phyloP scores from a whole-genome alignment of 2,113 vertebrate genomes.

The Hipposideros armiger region DNA sequence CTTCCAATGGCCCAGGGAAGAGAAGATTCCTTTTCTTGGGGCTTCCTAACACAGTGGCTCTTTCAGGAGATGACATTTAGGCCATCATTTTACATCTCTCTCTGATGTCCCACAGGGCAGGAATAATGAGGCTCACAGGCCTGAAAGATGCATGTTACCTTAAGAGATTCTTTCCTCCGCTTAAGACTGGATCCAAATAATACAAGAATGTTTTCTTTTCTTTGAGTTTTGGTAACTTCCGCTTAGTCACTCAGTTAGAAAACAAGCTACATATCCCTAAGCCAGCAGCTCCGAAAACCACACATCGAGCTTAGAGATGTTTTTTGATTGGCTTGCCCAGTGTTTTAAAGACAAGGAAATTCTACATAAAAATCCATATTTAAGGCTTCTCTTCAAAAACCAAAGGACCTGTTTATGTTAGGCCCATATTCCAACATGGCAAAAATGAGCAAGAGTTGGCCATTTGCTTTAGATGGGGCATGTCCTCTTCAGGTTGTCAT shows the following conservation, averaged over 20 bases:
- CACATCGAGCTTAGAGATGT: background rate
- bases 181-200: background rate
- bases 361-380: background rate
- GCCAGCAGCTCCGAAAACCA: background rate
- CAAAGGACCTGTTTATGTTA: background rate
- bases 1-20: background rate
- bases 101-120: background rate
- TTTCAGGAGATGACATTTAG: background rate
- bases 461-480: background rate
- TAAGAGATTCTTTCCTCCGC: background rate
- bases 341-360: slow-evolving; percentile 37
- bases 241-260: slow-evolving; percentile 32
- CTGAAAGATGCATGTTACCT: background rate
- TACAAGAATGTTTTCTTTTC: background rate
- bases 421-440: background rate
- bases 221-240: background rate
- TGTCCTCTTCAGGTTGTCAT: background rate
- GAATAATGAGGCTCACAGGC: background rate
- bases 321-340: background rate
- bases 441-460: background rate
- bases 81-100: background rate
- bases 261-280: background rate
- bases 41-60: background rate
- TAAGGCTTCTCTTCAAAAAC: slow-evolving; percentile 4
- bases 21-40: background rate